Conservation (phyloP, 2,797 vertebrate genomes). For the Cossypha heuglini region DNA sequence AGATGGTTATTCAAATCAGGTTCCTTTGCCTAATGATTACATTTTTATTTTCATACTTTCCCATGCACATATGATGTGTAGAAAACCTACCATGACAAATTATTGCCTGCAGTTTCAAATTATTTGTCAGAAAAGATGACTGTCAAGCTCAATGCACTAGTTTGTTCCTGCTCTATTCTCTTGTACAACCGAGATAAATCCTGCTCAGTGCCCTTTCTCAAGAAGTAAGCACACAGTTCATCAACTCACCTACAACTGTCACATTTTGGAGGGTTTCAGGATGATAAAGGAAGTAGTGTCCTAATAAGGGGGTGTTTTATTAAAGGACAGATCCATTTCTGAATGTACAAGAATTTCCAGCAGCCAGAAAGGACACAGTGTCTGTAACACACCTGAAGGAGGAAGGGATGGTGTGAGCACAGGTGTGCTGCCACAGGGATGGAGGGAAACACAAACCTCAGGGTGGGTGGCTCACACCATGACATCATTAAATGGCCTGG, state of each 20-base stretch:
- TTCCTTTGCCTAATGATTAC: not conserved
- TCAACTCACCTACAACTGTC: not conserved
- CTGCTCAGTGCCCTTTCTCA: not conserved
- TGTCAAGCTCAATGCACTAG: not conserved
- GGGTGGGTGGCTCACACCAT: not conserved
- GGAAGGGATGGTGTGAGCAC: not conserved
- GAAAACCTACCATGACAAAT: not conserved
- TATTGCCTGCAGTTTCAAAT: not conserved
- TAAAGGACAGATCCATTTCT: not conserved
- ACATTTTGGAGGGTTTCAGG: not conserved
- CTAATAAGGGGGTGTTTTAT: not conserved
- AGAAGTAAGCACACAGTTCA: not conserved
- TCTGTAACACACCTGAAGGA: not conserved
- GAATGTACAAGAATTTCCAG: not conserved
- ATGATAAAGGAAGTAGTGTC: not conserved
- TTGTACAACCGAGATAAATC: not conserved
- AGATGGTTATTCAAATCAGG: not conserved
- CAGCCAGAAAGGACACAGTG: not conserved
- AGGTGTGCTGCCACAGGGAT: not conserved
- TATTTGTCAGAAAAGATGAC: constrained; percentile 5
- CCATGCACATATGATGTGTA: not conserved
- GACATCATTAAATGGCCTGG: not conserved
- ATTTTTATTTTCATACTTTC: not conserved
- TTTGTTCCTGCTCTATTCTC: not conserved
- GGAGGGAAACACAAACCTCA: not conserved